Evolutionary conservation across 53 echinoderm and acorn worm species (phyloP), one percentile per base, ranked within the genome.

Genomic region (Arbacia lixula): DNA sequence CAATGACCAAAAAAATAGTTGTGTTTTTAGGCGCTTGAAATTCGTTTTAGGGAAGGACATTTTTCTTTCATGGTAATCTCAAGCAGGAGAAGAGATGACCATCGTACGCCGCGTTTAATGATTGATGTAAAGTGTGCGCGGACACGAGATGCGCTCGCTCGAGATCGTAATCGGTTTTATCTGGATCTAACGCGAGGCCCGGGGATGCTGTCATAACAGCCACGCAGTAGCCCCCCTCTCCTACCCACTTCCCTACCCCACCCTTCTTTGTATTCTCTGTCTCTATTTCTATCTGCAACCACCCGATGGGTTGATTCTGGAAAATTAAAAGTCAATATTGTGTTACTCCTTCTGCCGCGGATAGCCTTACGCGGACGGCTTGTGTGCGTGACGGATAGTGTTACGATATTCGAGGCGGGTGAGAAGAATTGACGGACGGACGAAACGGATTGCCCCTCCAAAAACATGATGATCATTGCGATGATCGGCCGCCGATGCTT

Each of bases 311-410:
- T 71, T 71, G 71, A 71, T 71, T 71, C 46, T 71, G 14, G 71
- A 71, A 71, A 71, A 71, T 71, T 71, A 71, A 71, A 71, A 41
- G 71, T 71, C 71, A 71, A 71, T 71, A 71, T 71, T 71, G 71
- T 71, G 46, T 71, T 71, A 26, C 49, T 71, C 12, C 71, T 39
- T 28, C 71, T 71, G 17, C 27, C 12, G 42, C 27, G 46, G 71
- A 49, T 71, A 41, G 49, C 71, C 71, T 71, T 71, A 71, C 71
- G 43, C 42, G 42, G 29, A 71, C 29, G 71, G 29, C 3, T 24
- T 40, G 46, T 49, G 71, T 26, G 71, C 71, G 46, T 71, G 71
- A 46, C 50, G 28, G 71, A 71, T 71, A 71, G 71, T 71, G 71
- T 71, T 71, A 40, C 71, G 71, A 41, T 71, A 71, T 41, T 29